These are phyloP conservation scores for Zosterops borbonicus DNA, from an alignment of 2,113 vertebrate species.

Conservation along the genomic window DNA sequence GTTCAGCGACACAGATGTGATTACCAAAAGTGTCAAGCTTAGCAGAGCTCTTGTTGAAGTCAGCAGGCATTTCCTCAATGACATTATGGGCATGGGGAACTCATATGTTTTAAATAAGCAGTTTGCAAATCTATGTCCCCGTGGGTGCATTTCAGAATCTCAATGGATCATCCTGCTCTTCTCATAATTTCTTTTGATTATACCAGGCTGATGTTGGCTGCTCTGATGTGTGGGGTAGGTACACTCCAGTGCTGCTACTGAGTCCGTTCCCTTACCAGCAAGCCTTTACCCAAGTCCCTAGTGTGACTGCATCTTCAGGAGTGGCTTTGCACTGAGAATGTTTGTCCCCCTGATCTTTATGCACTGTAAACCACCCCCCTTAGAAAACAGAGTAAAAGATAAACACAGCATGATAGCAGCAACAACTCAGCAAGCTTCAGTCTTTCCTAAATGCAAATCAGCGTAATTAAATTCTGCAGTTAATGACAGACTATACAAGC, in stretches of 20 bases:
- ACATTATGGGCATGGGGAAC: not conserved
- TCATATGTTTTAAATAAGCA: not conserved
- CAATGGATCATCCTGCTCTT: not conserved
- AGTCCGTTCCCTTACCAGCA: not conserved
- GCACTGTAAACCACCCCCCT: not conserved
- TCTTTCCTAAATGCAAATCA: slow-evolving; percentile 45
- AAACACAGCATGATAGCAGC: not conserved
- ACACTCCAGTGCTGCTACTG: not conserved
- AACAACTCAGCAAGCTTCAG: slow-evolving; percentile 24
- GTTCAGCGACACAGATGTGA: not conserved
- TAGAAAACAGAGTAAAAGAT: not conserved
- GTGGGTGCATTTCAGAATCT: not conserved
- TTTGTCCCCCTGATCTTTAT: slow-evolving; percentile 3
- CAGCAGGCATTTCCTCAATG: not conserved
- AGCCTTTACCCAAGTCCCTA: not conserved
- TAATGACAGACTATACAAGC: not conserved
- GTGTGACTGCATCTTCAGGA: not conserved
- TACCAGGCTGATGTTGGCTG: not conserved
- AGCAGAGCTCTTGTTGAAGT: not conserved
- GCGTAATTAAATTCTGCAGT: slow-evolving; percentile 25
- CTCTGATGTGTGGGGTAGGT: not conserved
- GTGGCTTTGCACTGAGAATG: not conserved
- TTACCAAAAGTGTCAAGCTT: slow-evolving; percentile 16
- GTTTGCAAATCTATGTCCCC: not conserved
- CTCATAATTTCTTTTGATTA: not conserved